phyloP scores from a whole-genome alignment of 1,140 invertebrate species.

The Cyphomyrmex costatus region DNA sequence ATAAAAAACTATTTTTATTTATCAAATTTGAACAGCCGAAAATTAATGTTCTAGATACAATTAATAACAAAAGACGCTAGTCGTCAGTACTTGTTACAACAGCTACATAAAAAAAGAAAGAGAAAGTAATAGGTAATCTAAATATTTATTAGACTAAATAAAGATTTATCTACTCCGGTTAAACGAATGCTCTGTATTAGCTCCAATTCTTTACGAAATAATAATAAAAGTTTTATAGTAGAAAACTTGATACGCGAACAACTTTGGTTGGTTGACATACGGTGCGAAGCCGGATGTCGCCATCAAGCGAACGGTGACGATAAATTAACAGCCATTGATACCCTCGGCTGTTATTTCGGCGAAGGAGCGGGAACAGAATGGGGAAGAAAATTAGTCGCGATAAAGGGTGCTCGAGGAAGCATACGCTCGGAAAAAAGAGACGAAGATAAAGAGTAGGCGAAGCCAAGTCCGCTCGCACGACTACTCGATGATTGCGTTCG shows the following conservation, averaged over 20 bases:
- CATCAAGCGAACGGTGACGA: slow-evolving; percentile 61
- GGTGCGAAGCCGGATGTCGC: slow-evolving; percentile 54
- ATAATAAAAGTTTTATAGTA: not conserved
- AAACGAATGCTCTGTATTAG: not conserved
- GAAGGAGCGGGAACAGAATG: slow-evolving; percentile 46
- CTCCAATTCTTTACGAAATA: not conserved
- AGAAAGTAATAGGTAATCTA: no score
- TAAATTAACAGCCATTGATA: slow-evolving; percentile 62
- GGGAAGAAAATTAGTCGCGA: slow-evolving; percentile 59
- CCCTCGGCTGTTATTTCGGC: slow-evolving; percentile 59
- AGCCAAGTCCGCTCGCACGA: slow-evolving; percentile 26
- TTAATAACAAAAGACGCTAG: not conserved
- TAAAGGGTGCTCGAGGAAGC: slow-evolving; percentile 57
- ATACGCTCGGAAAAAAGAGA: slow-evolving; percentile 26
- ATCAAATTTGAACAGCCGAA: not conserved
- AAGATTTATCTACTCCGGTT: no score
- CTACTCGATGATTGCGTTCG: slow-evolving; percentile 48
- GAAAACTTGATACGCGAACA: not conserved
- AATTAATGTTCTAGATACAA: not conserved
- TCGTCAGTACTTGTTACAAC: not conserved
- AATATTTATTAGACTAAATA: no score
- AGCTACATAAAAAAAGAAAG: not conserved
- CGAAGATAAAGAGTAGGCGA: slow-evolving; percentile 52
- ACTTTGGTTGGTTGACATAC: slow-evolving; percentile 32
- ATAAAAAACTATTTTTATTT: not conserved